Evolutionary conservation across 2,113 vertebrate species (phyloP).

Genomic region (Ictidomys tridecemlineatus): DNA sequence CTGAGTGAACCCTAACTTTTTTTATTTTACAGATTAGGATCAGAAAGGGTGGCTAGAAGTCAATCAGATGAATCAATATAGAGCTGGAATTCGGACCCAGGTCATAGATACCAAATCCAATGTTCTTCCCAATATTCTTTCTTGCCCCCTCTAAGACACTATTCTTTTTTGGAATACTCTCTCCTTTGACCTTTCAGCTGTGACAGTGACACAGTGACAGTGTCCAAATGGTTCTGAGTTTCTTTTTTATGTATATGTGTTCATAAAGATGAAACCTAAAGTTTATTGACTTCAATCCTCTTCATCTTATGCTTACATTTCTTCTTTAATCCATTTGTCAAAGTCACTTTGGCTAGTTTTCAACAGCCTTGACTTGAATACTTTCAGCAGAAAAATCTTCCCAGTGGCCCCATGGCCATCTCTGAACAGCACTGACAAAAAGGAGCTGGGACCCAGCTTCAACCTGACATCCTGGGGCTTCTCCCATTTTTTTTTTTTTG

Average conservation of each 20-base stretch:
- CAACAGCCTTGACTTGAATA: not conserved
- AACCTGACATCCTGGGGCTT: not conserved
- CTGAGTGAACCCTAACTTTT: not conserved
- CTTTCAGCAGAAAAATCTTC: not conserved
- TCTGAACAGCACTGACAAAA: not conserved
- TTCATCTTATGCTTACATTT: not conserved
- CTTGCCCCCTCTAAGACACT: too few species aligned
- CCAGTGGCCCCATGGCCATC: not conserved
- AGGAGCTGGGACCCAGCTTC: not conserved
- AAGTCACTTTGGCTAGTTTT: not conserved
- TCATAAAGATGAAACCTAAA: not conserved
- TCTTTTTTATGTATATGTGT: not conserved
- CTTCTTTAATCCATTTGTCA: not conserved
- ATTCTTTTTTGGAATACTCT: not conserved
- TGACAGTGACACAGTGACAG: not conserved
- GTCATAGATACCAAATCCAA: not conserved
- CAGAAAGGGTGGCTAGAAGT: not conserved
- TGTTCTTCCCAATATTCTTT: not conserved
- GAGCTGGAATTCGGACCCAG: not conserved
- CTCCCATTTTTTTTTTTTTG: not conserved
- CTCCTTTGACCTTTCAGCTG: not conserved
- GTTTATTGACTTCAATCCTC: not conserved
- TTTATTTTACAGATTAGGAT: not conserved
- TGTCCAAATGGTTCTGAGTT: not conserved
- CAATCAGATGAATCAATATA: not conserved